Conservation (phyloP, 2,888 invertebrate genomes). For the Chalcis sispes region DNA sequence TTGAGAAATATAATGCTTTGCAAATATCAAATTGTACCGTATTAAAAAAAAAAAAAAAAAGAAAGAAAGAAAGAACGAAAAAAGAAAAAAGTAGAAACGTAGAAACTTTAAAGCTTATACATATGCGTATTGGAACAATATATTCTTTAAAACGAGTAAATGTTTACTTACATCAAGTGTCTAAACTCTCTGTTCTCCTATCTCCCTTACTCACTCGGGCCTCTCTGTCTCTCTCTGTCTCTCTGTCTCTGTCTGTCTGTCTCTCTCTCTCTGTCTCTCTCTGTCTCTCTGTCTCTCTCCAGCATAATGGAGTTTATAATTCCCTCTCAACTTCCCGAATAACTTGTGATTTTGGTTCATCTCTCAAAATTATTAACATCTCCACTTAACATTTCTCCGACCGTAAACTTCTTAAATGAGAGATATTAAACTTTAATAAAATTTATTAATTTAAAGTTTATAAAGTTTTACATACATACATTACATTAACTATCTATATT, state of each 20-base stretch:
- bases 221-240: not conserved
- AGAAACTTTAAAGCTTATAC: not conserved
- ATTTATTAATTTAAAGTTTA: not conserved
- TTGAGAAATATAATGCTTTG: too few species aligned
- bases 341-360: constrained; percentile 28
- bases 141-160: constrained; percentile 18
- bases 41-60: too few species aligned
- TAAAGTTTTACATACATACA: too few species aligned
- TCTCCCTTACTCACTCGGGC: too few species aligned
- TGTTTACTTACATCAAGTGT: constrained; percentile 9
- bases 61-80: too few species aligned
- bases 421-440: constrained; percentile 5
- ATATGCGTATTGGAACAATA: constrained; percentile 6
- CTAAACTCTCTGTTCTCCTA: too few species aligned
- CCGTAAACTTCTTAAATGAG: not conserved
- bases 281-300: not conserved
- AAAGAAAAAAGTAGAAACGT: too few species aligned
- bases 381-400: constrained; percentile 7
- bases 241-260: not conserved
- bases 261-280: not conserved
- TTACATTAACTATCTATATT: too few species aligned
- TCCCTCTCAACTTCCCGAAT: constrained; percentile 8
- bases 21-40: too few species aligned
- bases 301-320: constrained; percentile 20
- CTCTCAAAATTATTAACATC: constrained; percentile 19